Conservation (phyloP, 2,113 vertebrate species). For the Leuciscus idus region DNA sequence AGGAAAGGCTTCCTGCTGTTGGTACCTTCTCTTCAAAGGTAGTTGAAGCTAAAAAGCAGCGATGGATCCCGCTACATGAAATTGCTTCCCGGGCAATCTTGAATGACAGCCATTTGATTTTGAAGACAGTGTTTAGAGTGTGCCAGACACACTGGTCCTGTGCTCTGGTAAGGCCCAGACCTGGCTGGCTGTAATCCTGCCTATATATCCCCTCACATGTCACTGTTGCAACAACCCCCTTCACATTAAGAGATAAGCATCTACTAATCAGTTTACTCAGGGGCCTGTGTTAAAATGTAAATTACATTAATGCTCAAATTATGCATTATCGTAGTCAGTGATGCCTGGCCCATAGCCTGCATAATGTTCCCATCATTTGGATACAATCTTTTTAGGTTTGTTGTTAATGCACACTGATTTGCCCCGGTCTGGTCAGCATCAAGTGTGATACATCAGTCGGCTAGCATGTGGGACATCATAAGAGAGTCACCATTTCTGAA, state of each 20-base stretch:
- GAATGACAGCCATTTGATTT: conserved; percentile 64
- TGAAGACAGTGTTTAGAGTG: neutral
- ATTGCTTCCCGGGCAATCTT: conserved; percentile 55
- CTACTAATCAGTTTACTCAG: conserved; percentile 81
- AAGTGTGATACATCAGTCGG: conserved; percentile 67
- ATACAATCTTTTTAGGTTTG: conserved; percentile 76
- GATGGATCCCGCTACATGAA: conserved; percentile 45
- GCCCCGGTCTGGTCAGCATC: conserved; percentile 75
- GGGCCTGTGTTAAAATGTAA: conserved; percentile 81
- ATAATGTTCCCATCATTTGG: conserved; percentile 77
- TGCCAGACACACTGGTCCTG: neutral
- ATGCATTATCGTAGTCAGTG: conserved; percentile 74
- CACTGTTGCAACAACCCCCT: conserved; percentile 69
- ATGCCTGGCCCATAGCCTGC: conserved; percentile 70
- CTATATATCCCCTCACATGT: conserved; percentile 63
- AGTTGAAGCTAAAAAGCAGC: conserved; percentile 70
- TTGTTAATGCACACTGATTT: conserved; percentile 77
- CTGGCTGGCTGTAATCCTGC: conserved; percentile 64
- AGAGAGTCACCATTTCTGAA: conserved; percentile 59
- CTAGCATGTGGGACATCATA: conserved; percentile 69
- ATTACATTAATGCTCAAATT: conserved; percentile 81
- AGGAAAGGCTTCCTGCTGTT: conserved; percentile 61
- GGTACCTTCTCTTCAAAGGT: conserved; percentile 66
- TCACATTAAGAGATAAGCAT: conserved; percentile 81
- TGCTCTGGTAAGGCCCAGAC: conserved; percentile 26